Evolutionary conservation across 2,797 vertebrate species (phyloP).

Genomic region (Dallia pectoralis): DNA sequence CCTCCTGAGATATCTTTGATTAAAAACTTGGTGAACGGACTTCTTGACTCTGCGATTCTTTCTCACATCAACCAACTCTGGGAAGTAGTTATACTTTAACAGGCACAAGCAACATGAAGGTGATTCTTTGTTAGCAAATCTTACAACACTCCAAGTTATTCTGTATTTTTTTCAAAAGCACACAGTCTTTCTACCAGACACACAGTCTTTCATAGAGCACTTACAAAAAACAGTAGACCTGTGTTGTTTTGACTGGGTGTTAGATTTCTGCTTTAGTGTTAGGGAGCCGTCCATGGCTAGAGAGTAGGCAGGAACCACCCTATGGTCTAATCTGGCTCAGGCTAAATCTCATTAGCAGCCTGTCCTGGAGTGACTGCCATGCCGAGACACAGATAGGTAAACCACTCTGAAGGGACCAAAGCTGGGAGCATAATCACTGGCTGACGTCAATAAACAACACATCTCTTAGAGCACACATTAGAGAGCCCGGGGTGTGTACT

Average conservation of each 20-base stretch:
- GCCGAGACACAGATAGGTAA: neutral
- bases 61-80: too few relatives aligned
- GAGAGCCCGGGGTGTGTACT: neutral
- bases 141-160: too few relatives aligned
- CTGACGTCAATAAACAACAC: neutral
- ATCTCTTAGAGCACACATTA: neutral
- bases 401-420: neutral
- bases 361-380: neutral
- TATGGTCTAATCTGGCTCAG: neutral
- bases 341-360: conserved; percentile 7
- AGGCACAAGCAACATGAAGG: too few relatives aligned
- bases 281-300: neutral
- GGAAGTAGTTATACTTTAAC: too few relatives aligned
- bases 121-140: too few relatives aligned
- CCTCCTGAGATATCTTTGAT: too few relatives aligned
- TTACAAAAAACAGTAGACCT: neutral
- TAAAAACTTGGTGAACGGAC: too few relatives aligned
- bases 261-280: neutral
- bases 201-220: neutral
- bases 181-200: too few relatives aligned
- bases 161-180: too few relatives aligned
- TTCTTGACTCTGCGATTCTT: too few relatives aligned
- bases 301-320: neutral
- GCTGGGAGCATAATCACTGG: neutral
- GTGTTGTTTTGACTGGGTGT: neutral